A percentile compares a stretch with the other conserved stretches of the same genome.
These are phyloP conservation scores for Drosophila elegans DNA, from an alignment of 1,140 invertebrate species.

Conservation along the genomic window DNA sequence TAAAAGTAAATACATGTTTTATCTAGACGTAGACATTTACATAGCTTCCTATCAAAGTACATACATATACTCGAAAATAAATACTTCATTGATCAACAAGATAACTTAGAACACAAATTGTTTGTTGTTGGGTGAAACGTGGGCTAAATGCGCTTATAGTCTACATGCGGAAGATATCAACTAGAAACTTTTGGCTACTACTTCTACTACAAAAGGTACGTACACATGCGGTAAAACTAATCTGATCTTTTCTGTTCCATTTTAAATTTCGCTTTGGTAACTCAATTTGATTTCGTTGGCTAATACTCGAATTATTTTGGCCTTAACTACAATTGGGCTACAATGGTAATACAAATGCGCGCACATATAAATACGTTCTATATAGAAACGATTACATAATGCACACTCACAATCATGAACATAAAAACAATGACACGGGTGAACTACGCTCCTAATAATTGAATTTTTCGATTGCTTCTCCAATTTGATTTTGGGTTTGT, in stretches of 20 bases:
- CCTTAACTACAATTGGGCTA: conserved; percentile 58
- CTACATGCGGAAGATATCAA: conserved; percentile 57
- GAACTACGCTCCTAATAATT: conserved; percentile 77
- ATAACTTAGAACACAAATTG: conserved; percentile 55
- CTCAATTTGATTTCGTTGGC: conserved; percentile 44
- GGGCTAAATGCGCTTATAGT: conserved; percentile 30
- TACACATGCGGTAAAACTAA: conserved; percentile 35
- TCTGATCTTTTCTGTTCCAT: conserved; percentile 24
- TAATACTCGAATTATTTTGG: conserved; percentile 70
- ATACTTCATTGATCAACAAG: conserved; percentile 61
- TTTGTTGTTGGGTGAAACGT: conserved; percentile 14
- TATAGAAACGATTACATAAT: conserved; percentile 48
- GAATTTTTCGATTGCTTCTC: conserved; percentile 79
- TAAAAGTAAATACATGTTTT: conserved; percentile 34
- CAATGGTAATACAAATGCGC: conserved; percentile 49
- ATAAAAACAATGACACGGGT: conserved; percentile 58
- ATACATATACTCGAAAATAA: conserved; percentile 63
- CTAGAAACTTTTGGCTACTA: conserved; percentile 67
- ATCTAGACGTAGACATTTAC: conserved; percentile 40
- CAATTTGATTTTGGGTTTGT: conserved; percentile 56
- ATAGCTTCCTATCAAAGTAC: conserved; percentile 39
- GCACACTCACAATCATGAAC: conserved; percentile 37
- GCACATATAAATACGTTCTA: conserved; percentile 30
- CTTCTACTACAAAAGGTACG: conserved; percentile 52
- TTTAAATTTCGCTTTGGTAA: conserved; percentile 69